phyloP scores from a whole-genome alignment of 2,888 invertebrate genomes.

The Andrena chrysosceles region DNA sequence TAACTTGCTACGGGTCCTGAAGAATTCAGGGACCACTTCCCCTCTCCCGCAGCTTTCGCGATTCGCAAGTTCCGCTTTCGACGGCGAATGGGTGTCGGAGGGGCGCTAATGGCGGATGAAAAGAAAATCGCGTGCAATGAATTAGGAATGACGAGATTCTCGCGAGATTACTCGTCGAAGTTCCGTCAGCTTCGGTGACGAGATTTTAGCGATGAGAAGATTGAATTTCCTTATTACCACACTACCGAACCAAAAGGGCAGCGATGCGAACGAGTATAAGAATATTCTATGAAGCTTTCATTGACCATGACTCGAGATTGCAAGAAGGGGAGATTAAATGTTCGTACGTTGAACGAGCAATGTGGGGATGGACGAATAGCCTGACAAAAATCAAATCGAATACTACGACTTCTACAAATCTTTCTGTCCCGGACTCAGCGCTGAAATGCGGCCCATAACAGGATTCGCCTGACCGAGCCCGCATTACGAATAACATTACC shows the following conservation, averaged over 20 bases:
- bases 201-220: too few relatives aligned
- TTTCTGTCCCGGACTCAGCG: constrained; percentile 1
- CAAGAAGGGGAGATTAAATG: constrained; percentile 32
- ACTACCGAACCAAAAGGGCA: too few relatives aligned
- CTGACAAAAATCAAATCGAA: constrained; percentile 27
- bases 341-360: not conserved
- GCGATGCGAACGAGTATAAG: too few relatives aligned
- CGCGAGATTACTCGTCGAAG: not conserved
- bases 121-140: constrained; percentile 31
- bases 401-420: constrained; percentile 34
- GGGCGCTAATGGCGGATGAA: constrained; percentile 26
- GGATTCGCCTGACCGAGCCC: constrained; percentile 33
- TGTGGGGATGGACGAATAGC: constrained; percentile 29
- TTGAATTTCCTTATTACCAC: too few relatives aligned
- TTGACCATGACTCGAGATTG: constrained; percentile 4
- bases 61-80: constrained; percentile 44
- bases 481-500: constrained; percentile 52
- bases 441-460: constrained; percentile 34
- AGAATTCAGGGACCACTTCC: constrained; percentile 56
- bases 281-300: not conserved
- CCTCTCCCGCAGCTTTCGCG: constrained; percentile 37
- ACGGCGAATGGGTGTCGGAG: not conserved
- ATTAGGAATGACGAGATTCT: constrained; percentile 33
- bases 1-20: constrained; percentile 47
- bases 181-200: too few relatives aligned